Evolutionary conservation across 2,113 vertebrate species (phyloP).

Genomic region (Pterophyllum scalare): DNA sequence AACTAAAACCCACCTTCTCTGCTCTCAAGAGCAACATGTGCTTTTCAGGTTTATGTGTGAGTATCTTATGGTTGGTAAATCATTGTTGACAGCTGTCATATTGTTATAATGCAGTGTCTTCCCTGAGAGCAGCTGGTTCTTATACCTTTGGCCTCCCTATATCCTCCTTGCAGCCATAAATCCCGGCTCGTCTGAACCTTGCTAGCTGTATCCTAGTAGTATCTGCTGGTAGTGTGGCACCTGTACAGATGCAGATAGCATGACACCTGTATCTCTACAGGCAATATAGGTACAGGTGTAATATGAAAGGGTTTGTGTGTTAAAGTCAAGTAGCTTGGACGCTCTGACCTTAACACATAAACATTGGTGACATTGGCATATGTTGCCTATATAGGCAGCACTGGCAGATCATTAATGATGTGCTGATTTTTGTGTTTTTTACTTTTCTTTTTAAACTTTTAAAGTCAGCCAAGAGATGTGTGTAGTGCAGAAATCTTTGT

Average conservation of each 20-base stretch:
- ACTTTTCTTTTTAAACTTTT: neutral
- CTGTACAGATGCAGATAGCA: neutral
- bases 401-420: neutral
- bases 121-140: slow-evolving; percentile 29
- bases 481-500: neutral
- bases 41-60: slow-evolving; percentile 47
- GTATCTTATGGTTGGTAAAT: slow-evolving; percentile 45
- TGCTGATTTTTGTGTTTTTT: neutral
- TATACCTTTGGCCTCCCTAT: slow-evolving; percentile 40
- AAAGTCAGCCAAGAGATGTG: neutral
- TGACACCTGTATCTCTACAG: neutral
- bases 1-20: neutral
- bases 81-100: slow-evolving; percentile 62
- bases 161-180: slow-evolving; percentile 48
- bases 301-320: slow-evolving; percentile 8
- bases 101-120: slow-evolving; percentile 52
- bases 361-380: neutral
- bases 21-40: slow-evolving; percentile 35
- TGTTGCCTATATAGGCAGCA: neutral
- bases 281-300: neutral
- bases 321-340: slow-evolving; percentile 39
- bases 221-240: slow-evolving; percentile 4
- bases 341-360: neutral
- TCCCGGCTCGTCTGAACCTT: neutral
- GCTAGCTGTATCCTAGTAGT: neutral